These are phyloP conservation scores for Sarcophaga caerulescens DNA, from an alignment of 2,888 invertebrate genomes.

Conservation along the genomic window DNA sequence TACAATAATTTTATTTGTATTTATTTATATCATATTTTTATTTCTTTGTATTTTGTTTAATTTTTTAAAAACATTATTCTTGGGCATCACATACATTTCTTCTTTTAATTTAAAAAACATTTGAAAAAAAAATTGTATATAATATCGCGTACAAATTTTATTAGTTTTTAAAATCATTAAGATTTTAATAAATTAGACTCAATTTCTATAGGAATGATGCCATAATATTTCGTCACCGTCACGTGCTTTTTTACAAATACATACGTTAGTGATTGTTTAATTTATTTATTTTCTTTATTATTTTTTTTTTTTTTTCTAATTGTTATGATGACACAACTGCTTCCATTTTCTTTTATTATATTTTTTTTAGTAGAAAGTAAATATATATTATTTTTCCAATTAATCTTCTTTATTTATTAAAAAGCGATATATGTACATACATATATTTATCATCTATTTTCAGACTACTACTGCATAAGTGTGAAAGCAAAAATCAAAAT, in stretches of 20 bases:
- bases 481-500: constrained; percentile 20
- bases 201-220: constrained; percentile 41
- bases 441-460: constrained; percentile 32
- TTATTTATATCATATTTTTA: no score
- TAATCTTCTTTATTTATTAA: background rate
- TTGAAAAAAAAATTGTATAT: no score
- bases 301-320: constrained; percentile 9
- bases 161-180: constrained; percentile 14
- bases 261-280: constrained; percentile 4
- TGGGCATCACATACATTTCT: no score
- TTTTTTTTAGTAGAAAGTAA: background rate
- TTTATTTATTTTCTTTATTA: constrained; percentile 22
- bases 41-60: no score
- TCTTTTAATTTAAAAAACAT: no score
- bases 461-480: constrained; percentile 43
- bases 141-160: background rate
- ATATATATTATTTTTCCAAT: background rate
- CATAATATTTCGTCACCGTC: constrained; percentile 55
- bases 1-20: no score
- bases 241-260: constrained; percentile 34
- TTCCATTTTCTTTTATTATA: background rate
- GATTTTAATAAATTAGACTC: background rate
- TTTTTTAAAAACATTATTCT: no score
- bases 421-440: background rate
- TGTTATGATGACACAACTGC: constrained; percentile 28